Conservation (phyloP, 2,797 vertebrate genomes). For the Pachyuromys duprasi region DNA sequence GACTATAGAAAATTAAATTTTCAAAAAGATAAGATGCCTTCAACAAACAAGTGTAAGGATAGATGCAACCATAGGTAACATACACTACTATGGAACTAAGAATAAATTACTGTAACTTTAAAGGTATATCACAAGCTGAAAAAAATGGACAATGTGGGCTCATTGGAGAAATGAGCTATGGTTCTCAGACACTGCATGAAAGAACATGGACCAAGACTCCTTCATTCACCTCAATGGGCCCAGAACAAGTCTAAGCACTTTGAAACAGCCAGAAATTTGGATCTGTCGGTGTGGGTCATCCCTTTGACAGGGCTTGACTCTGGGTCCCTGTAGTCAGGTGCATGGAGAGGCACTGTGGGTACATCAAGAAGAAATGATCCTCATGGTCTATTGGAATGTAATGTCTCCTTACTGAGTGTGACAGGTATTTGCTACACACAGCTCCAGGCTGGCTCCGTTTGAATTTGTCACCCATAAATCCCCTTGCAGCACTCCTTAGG, state of each 20-base stretch:
- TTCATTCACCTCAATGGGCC: neutral
- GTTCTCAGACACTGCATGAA: neutral
- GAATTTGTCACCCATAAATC: slow-evolving; percentile 38
- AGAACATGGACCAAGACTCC: neutral
- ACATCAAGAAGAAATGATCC: neutral
- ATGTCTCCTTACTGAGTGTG: neutral
- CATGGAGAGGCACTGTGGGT: neutral
- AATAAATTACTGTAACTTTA: neutral
- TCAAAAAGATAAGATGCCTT: neutral
- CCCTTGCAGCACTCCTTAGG: neutral
- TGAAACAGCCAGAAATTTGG: neutral
- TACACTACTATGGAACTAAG: neutral
- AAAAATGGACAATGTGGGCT: neutral
- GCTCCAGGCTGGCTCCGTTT: neutral
- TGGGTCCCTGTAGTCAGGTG: neutral
- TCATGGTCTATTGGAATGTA: slow-evolving; percentile 12
- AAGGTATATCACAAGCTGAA: neutral
- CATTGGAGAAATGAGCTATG: neutral
- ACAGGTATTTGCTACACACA: slow-evolving; percentile 5
- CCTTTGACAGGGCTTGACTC: slow-evolving; percentile 4
- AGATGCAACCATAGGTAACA: neutral
- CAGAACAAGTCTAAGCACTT: neutral
- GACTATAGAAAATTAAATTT: slow-evolving; percentile 5
- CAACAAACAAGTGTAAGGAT: neutral
- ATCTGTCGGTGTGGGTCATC: neutral